These are phyloP conservation scores for Lepus oiostolus DNA, from an alignment of 2,797 vertebrate species.

Conservation along the genomic window DNA sequence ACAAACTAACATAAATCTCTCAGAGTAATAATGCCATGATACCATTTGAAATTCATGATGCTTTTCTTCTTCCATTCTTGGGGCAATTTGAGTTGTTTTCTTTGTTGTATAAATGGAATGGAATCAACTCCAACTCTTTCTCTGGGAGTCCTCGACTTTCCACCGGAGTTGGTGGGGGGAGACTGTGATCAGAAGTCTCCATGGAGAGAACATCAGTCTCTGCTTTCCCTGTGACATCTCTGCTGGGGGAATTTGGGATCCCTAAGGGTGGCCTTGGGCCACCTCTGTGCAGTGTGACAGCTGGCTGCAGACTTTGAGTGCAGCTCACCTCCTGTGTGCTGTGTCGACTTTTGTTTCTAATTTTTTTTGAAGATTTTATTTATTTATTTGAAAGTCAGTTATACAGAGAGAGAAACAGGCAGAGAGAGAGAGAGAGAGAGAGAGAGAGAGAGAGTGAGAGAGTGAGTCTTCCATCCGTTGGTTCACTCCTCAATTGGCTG, in stretches of 20 bases:
- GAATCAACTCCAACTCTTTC: neutral
- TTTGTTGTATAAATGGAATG: neutral
- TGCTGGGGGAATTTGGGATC: neutral
- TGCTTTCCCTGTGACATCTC: neutral
- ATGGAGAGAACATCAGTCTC: neutral
- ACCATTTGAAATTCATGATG: neutral
- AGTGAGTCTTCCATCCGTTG: no score
- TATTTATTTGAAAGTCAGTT: no score
- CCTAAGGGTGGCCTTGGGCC: no score
- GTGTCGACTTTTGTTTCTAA: neutral
- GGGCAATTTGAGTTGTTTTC: neutral
- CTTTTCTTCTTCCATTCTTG: neutral
- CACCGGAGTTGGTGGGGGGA: neutral
- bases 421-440: no score
- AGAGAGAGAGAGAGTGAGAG: no score
- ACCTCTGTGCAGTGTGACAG: neutral
- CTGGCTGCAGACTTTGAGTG: no score
- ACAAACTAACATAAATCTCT: neutral
- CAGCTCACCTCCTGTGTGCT: neutral
- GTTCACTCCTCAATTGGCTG: no score
- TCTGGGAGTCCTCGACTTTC: neutral
- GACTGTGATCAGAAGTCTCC: neutral
- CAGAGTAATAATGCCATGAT: neutral
- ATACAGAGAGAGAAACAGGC: no score
- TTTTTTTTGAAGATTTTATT: neutral